Conservation (phyloP, 2,113 vertebrate genomes). For the Abramis brama region DNA sequence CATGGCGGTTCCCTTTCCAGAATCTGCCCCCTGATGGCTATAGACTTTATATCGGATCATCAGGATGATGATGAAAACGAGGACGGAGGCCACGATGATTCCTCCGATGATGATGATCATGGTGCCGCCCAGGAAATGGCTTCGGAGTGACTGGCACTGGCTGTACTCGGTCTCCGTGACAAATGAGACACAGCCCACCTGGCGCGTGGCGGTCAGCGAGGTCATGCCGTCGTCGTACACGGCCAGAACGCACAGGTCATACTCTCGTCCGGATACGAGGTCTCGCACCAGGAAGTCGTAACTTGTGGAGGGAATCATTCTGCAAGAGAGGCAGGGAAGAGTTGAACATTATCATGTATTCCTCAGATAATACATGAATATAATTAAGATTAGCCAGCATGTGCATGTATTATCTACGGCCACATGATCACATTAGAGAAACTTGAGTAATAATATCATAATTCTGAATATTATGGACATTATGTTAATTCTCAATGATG, state of each 20-base stretch:
- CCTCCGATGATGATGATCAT: slow-evolving; percentile 97
- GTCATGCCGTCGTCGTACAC: slow-evolving; percentile 85
- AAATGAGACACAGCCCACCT: slow-evolving; percentile 85
- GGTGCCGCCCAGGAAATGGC: slow-evolving; percentile 91
- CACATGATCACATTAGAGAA: neutral
- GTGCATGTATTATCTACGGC: slow-evolving; percentile 17
- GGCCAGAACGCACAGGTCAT: slow-evolving; percentile 89
- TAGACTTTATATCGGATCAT: slow-evolving; percentile 94
- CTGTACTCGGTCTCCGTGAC: slow-evolving; percentile 81
- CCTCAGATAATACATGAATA: slow-evolving; percentile 16
- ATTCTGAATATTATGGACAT: slow-evolving; percentile 1
- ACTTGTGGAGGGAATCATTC: slow-evolving; percentile 92
- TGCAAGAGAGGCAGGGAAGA: slow-evolving; percentile 56
- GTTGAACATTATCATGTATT: neutral
- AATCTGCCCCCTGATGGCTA: slow-evolving; percentile 77
- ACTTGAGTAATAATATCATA: neutral
- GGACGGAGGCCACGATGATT: slow-evolving; percentile 92
- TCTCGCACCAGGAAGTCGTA: slow-evolving; percentile 90
- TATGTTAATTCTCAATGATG: neutral
- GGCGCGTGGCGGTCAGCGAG: slow-evolving; percentile 82
- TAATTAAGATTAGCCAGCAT: neutral
- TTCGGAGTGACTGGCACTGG: slow-evolving; percentile 85
- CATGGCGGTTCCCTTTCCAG: slow-evolving; percentile 74
- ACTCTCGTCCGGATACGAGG: slow-evolving; percentile 86
- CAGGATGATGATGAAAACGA: slow-evolving; percentile 94